Evolutionary conservation across 1,140 invertebrate genomes (phyloP), one percentile per base, ranked within the genome.

Genomic region (Temnothorax nylanderi): DNA sequence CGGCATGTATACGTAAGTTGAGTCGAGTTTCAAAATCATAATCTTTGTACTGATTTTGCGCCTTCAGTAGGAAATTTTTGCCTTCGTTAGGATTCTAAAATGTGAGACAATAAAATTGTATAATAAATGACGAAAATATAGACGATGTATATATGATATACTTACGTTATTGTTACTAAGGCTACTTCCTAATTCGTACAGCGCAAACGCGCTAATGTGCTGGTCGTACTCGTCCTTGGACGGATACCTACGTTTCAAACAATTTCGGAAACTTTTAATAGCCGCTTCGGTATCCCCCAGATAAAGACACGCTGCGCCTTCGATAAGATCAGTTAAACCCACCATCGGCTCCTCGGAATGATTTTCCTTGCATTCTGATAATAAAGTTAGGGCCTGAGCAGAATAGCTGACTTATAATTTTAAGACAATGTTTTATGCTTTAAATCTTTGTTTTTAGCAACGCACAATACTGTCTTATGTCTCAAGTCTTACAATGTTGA

Each of bases 11-110:
- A 87, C 97, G 94, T 5, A 97, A 96, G 86, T 95, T 96, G 47
- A 97, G 94, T 8, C 96, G 94, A 89, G 96, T 96, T 90, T 97
- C 97, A 93, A 97, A 97, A 93, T 97, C 97, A 90, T 97, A 97
- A 90, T 96, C 96, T 89, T 96, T 97, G 91, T 97, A 97, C 44
- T 96, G 95, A 41, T 94, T 95, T 92, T 94, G 95, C n/a, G 95
- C 95, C 91, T 95, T 95, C 10, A 94, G 91, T 6, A 97, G 88
- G 47, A 95, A 87, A 60, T 47, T 84, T 92, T 94, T 96, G 47
- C 96, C 96, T 90, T 97, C 96, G 49, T 96, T 95, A 60, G 92
- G 87, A 62, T 95, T 95, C 96, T 97, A 91, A 65, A 95, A 95
- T 87, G 76, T 74, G n/a, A 44, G 6, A 41, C 26, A 26, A 37